Evolutionary conservation across 2,888 invertebrate species (phyloP).

Genomic region (Phaedon cochleariae): DNA sequence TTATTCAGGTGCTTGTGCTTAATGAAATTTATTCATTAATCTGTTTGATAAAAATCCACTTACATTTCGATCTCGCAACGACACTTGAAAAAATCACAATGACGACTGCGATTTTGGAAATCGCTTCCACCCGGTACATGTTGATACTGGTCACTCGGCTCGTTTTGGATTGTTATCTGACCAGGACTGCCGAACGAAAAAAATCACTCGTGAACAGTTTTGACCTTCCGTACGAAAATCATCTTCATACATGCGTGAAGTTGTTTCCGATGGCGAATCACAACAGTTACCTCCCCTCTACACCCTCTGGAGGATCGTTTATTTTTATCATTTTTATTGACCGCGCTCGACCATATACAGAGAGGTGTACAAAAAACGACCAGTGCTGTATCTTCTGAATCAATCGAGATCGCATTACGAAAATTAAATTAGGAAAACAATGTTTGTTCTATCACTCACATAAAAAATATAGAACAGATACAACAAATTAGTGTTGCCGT

Average conservation of each 20-base stretch:
- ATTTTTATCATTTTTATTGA: too few relatives aligned
- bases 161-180: too few relatives aligned
- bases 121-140: constrained; percentile 42
- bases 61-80: constrained; percentile 36
- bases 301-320: too few relatives aligned
- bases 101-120: constrained; percentile 34
- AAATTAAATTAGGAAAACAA: too few relatives aligned
- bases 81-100: constrained; percentile 28
- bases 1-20: too few relatives aligned
- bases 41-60: constrained; percentile 35
- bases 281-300: constrained; percentile 18
- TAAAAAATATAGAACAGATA: too few relatives aligned
- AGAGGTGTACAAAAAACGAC: too few relatives aligned
- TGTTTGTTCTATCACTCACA: too few relatives aligned
- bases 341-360: too few relatives aligned
- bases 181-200: constrained; percentile 31
- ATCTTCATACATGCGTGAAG: constrained; percentile 56
- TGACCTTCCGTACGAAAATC: constrained; percentile 58
- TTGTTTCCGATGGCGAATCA: constrained; percentile 23
- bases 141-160: background rate
- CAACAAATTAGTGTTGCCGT: too few relatives aligned
- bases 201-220: constrained; percentile 50
- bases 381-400: too few relatives aligned
- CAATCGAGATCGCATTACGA: too few relatives aligned
- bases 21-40: constrained; percentile 13